phyloP scores from a whole-genome alignment of 2,888 invertebrate species.

The Tethea ocularis region DNA sequence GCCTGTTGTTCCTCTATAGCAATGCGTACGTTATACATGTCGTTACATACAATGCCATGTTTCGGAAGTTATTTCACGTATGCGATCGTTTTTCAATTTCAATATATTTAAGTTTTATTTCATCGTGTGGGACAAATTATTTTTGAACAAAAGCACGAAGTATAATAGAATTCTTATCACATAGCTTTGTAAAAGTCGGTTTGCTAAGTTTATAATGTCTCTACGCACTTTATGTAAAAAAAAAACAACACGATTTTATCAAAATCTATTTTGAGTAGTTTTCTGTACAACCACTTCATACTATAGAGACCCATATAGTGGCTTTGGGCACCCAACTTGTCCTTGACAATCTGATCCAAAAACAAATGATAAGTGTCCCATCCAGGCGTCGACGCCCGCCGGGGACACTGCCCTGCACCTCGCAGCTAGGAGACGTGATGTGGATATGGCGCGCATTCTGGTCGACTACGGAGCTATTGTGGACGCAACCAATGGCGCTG shows the following conservation, averaged over 20 bases:
- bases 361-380: conserved; percentile 21
- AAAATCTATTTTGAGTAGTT: not conserved
- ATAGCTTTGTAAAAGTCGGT: not conserved
- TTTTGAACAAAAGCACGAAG: not conserved
- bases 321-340: conserved; percentile 11
- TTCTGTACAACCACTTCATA: not conserved
- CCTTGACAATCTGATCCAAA: conserved; percentile 10
- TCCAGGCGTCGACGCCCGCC: conserved; percentile 89
- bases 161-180: not conserved
- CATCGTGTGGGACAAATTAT: not conserved
- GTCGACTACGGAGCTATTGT: conserved; percentile 96
- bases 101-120: not conserved
- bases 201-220: not conserved
- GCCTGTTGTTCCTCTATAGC: conserved; percentile 11
- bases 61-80: conserved; percentile 1
- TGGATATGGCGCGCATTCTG: conserved; percentile 96
- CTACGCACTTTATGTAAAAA: not conserved
- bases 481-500: conserved; percentile 96
- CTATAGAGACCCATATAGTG: not conserved
- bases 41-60: conserved; percentile 3
- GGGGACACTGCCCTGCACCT: conserved; percentile 98
- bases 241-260: not conserved
- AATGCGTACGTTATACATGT: conserved; percentile 8
- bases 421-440: conserved; percentile 95
- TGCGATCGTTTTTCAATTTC: not conserved